Evolutionary conservation across 2,888 invertebrate species (phyloP), one percentile per base, ranked within the genome.

Genomic region (Acronicta alni): DNA sequence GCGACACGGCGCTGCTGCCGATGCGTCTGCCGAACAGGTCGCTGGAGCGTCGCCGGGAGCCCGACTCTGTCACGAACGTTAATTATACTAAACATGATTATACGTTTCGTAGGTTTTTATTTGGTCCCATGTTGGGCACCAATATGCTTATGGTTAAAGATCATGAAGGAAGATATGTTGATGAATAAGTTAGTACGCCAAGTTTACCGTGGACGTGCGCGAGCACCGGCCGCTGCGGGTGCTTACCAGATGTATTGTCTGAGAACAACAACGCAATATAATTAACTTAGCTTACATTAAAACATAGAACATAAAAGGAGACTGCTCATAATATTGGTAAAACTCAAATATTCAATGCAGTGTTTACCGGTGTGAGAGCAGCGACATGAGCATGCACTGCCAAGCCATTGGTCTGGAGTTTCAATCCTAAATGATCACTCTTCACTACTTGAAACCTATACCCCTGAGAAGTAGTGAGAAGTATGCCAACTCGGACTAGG

Each of bases 1-100:
- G 80, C 0, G 92, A 92, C 2, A 83, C 87, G 0, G 87, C 91
- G 61, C 93, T 91, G 79, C 86, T 88, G 4, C 76, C 87, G 45
- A 85, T 72, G 1, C 89, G 83, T 2, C 88, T 75, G 0, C 85
- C 79, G 57, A 88, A 86, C 45, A 87, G 39, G 15, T 86, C 90
- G 47, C 84, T 82, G 4, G 88, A 81, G 3, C 87, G 86, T 0
- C 88, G 88, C 2, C 85, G 85, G 0, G 76, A 65, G 0, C 82
- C 77, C 0, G 85, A 78, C 53, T 86, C 90, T 89, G 79, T 0
- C 78, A 78, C 38, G 1, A 14, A 35, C n/a, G 5, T 6, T 12
- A 32, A 32, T 32, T 14, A 32, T 14, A 1, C 10, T 26, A 10
- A 26, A 26, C 26, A 8, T 14, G 14, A 10, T 12, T 1, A 12